phyloP scores from a whole-genome alignment of 1,140 invertebrate species.

The Steinernema khuongi region DNA sequence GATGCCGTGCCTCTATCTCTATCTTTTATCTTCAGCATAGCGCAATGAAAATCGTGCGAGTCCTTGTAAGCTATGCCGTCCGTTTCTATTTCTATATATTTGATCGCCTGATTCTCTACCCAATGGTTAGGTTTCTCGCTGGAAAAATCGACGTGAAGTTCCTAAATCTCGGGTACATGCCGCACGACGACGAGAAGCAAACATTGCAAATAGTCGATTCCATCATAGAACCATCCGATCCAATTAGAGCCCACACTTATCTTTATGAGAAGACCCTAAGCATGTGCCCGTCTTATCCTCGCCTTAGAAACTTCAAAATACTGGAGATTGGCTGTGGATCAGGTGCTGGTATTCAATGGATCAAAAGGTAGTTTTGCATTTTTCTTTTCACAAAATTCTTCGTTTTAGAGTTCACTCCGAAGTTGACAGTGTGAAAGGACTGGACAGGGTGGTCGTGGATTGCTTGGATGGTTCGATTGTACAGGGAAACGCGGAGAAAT shows the following conservation, averaged over 20 bases:
- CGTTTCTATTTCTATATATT: background rate
- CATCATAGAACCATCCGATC: background rate
- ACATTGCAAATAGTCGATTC: background rate
- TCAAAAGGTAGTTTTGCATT: background rate
- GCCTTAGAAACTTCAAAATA: background rate
- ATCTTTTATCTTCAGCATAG: no score
- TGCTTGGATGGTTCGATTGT: background rate
- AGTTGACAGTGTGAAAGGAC: background rate
- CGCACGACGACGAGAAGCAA: background rate
- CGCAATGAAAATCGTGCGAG: no score
- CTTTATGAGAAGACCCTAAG: background rate
- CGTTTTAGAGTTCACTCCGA: background rate
- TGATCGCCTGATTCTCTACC: background rate
- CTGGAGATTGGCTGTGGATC: background rate
- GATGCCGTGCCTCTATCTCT: no score
- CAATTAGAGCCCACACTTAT: background rate
- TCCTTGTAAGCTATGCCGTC: background rate
- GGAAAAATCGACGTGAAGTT: background rate
- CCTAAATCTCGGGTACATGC: constrained; percentile 5
- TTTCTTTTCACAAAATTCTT: background rate
- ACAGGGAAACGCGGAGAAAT: background rate
- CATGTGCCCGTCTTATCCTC: background rate
- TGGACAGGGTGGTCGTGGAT: background rate
- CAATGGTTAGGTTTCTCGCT: background rate
- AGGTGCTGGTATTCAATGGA: constrained; percentile 1